A percentile compares a stretch with the other conserved stretches of the same genome.
These are phyloP conservation scores for Drosophila longiperda DNA, from an alignment of 2,888 invertebrate species.

Conservation along the genomic window DNA sequence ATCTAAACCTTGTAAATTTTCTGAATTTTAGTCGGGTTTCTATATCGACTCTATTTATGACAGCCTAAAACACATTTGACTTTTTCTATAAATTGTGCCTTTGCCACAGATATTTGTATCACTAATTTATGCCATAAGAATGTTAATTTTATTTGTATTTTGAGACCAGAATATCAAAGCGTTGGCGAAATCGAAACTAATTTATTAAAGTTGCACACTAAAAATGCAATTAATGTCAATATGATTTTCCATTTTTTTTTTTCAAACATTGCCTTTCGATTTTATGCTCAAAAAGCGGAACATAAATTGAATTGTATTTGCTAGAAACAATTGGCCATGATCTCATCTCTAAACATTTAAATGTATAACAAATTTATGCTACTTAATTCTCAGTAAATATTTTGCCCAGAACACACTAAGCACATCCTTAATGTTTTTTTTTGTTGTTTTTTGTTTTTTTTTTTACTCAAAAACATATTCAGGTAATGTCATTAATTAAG, in stretches of 20 bases:
- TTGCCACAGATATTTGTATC: background rate
- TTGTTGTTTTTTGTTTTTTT: too few species aligned
- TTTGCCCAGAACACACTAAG: background rate
- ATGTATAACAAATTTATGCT: background rate
- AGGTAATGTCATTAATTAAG: constrained; percentile 4
- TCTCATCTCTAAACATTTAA: background rate
- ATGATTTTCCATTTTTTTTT: background rate
- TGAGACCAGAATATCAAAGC: too few species aligned
- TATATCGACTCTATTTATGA: background rate
- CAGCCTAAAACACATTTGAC: background rate
- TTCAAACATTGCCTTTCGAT: background rate
- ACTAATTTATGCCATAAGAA: background rate
- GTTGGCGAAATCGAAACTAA: background rate
- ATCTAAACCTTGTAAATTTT: background rate
- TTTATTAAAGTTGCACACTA: background rate
- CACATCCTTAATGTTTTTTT: background rate
- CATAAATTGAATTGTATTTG: background rate
- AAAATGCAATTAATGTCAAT: background rate
- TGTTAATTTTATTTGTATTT: too few species aligned
- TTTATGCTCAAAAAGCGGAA: background rate
- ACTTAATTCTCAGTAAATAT: background rate
- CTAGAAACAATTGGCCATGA: background rate
- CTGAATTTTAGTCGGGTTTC: background rate
- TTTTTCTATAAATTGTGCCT: background rate
- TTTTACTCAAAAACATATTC: background rate